Evolutionary conservation across 2,797 vertebrate species (phyloP).

Genomic region (Acipenser transmontanus): DNA sequence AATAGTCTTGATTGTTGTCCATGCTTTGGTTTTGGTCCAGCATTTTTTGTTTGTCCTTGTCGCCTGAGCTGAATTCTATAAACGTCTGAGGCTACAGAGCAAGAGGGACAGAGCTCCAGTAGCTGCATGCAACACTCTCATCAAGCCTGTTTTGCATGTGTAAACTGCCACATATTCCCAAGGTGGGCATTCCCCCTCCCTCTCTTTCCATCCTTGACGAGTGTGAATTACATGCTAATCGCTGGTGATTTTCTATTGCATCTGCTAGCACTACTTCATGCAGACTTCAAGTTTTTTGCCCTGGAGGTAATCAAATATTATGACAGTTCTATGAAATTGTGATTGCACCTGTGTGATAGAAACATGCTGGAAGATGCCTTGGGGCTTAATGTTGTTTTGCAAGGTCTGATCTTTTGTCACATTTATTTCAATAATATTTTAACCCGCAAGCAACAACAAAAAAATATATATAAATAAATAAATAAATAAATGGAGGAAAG

Average conservation of each 20-base stretch:
- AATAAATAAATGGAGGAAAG: too few relatives aligned
- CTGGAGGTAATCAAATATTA: slow-evolving; percentile 27
- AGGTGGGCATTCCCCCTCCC: background rate
- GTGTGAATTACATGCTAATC: slow-evolving; percentile 30
- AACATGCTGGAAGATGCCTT: background rate
- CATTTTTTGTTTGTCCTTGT: too few relatives aligned
- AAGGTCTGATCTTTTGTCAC: too few relatives aligned
- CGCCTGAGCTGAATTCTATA: background rate
- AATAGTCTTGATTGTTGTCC: background rate
- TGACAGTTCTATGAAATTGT: slow-evolving; percentile 15
- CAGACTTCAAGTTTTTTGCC: slow-evolving; percentile 19
- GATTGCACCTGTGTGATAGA: background rate
- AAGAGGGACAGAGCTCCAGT: slow-evolving; percentile 14
- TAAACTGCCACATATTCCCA: slow-evolving; percentile 4
- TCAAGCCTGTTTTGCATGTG: background rate
- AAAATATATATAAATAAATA: too few relatives aligned
- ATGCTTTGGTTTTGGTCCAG: too few relatives aligned
- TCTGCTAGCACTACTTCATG: slow-evolving; percentile 9
- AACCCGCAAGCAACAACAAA: too few relatives aligned
- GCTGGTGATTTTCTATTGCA: slow-evolving; percentile 13
- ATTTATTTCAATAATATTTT: too few relatives aligned
- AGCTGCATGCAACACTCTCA: slow-evolving; percentile 21
- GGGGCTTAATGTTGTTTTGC: background rate
- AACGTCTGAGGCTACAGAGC: slow-evolving; percentile 24
- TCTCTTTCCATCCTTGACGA: slow-evolving; percentile 17